A percentile compares a stretch with the other conserved stretches of the same genome.
phyloP scores from a whole-genome alignment of 2,113 vertebrate genomes.

The Upupa epops region DNA sequence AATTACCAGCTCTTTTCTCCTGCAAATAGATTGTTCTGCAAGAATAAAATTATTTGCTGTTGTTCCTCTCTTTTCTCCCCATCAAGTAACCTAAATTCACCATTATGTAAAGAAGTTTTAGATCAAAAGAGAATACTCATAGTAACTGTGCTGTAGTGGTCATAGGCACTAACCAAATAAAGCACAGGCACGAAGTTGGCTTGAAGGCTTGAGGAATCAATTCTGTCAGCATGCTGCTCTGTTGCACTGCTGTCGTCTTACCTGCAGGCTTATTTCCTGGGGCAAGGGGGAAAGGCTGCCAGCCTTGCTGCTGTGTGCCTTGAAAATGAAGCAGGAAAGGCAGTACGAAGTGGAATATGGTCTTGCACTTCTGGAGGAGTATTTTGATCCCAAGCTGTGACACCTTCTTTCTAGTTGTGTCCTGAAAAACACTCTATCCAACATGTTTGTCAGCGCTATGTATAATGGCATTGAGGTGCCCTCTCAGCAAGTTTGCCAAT shows the following conservation, averaged over 20 bases:
- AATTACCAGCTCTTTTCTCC: slow-evolving; percentile 20
- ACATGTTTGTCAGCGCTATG: too few species aligned
- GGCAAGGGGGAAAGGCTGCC: not conserved
- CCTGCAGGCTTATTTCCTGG: not conserved
- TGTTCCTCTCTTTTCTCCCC: not conserved
- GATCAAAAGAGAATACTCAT: not conserved
- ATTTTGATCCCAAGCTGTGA: not conserved
- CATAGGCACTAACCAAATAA: not conserved
- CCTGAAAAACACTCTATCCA: not conserved
- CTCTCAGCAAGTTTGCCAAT: too few species aligned
- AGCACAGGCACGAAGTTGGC: not conserved
- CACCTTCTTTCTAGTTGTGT: not conserved
- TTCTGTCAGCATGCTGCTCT: not conserved
- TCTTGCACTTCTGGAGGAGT: not conserved
- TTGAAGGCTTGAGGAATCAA: not conserved
- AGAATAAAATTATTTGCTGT: slow-evolving; percentile 12
- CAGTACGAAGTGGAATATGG: not conserved
- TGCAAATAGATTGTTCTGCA: slow-evolving; percentile 2
- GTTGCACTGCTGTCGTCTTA: not conserved
- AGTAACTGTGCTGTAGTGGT: not conserved
- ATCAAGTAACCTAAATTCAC: not conserved
- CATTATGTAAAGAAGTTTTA: not conserved
- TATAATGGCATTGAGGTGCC: too few species aligned
- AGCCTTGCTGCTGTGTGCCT: not conserved
- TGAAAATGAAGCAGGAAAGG: not conserved